Evolutionary conservation across 2,888 invertebrate species (phyloP), one percentile per base, ranked within the genome.

Genomic region (Ernsta delagoae): DNA sequence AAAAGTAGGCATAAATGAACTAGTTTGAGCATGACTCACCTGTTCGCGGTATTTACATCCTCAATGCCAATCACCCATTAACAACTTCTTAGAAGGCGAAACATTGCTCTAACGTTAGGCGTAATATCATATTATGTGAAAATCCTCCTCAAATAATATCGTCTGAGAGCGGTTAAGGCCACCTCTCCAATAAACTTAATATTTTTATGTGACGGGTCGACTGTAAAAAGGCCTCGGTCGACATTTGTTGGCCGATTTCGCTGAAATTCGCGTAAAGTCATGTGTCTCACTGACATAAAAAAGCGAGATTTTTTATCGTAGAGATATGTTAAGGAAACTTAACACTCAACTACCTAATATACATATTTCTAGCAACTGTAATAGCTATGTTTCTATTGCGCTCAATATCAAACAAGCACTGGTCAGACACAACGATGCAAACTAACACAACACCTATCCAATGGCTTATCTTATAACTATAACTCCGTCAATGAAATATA

Each of bases 121-220:
- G 31, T 54, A 54, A 31, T 54, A 54, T 31, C 74, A 75, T 78
- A 78, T 79, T 80, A 82, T 80, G 77, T 78, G 74, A 73, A 75
- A 79, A 80, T 75, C 54, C 16, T 50, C 3, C 16, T 56, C 54
- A 11, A 56, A 34, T 16, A 56, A 34, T 16, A 16, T 56, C 54
- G 54, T 1, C 16, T 56, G 34, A 16, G 78, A 76, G 77, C 77
- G 74, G 73, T 79, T 82, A 82, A 83, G 76, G 79, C 77, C 80
- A 84, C 85, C 80, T 83, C 82, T 83, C 84, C 77, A 82, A 90
- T 90, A 90, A 90, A 90, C 76, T 87, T 84, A 85, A 86, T 86
- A 84, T 83, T 83, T 90, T 90, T 90, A 90, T 87, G 87, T 75
- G 87, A 82, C 83, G 77, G 75, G 69, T 71, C 57, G 77, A 82